Evolutionary conservation across 2,113 vertebrate genomes (phyloP), one percentile per base, ranked within the genome.

Genomic region (Strix aluco): DNA sequence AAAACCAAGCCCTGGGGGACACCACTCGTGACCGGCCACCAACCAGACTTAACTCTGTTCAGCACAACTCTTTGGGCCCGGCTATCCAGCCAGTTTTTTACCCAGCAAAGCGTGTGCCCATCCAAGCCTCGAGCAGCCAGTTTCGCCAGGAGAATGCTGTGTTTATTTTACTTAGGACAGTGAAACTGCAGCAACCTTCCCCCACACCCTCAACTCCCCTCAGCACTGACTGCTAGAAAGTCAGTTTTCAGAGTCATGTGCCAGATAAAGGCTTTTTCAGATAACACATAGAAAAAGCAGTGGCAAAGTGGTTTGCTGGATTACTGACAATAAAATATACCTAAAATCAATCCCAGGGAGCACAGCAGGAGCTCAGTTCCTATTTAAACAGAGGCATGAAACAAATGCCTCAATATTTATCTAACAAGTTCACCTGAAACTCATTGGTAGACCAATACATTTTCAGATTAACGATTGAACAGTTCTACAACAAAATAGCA

Each of bases 271-370:
- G 65, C 42, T 88, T 94, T 93, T 58, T 57, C 69, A 88, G 65
- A 34, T 73, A 84, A 78, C 6, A 1, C 13, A 23, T 42, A n/a
- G 66, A 67, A 69, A 69, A 83, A 94, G n/a, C 29, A 91, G 69
- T n/a, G 10, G 42, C 63, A 85, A 94, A 94, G 77, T 75, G 57
- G 59, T 73, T 97, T 96, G 55, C n/a, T 95, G 78, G 90, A 93
- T n/a, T 86, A 66, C 36, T 67, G 66, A 88, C 86, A 92, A 83
- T 18, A 84, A 88, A 77, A 85, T 23, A 55, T 29, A 65, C 10
- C 38, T 75, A 86, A 91, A 91, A 73, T 44, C 27, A n/a, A 58
- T 13, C 17, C 25, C 2, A 0, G 22, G 16, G 25, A 91, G 30
- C 89, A 46, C 4, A 58, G 62, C 30, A 72, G 66, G 30, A 57